phyloP scores from a whole-genome alignment of 2,888 invertebrate species.

The Drosophila pseudotakahashii region DNA sequence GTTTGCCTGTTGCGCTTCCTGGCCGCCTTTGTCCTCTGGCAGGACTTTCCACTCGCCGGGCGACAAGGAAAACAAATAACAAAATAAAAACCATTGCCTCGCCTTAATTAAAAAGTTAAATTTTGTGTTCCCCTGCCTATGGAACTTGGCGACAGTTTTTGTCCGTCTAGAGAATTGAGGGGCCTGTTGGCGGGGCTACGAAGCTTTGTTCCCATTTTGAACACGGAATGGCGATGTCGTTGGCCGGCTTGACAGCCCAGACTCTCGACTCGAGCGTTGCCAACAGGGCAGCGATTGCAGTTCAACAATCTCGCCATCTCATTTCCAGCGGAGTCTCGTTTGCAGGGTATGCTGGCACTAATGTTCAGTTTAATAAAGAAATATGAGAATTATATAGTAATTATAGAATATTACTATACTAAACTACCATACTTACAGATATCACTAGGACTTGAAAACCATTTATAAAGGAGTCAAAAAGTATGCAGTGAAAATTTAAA shows the following conservation, averaged over 20 bases:
- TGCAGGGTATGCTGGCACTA: background rate
- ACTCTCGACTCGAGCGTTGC: constrained; percentile 7
- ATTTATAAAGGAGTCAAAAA: too few species aligned
- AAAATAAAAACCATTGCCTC: constrained; percentile 62
- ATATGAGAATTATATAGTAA: too few species aligned
- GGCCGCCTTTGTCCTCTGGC: constrained; percentile 33
- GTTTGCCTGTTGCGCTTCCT: constrained; percentile 68
- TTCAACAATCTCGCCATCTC: constrained; percentile 25
- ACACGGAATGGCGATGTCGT: constrained; percentile 22
- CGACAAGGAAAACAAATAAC: constrained; percentile 22
- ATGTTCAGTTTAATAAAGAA: too few species aligned
- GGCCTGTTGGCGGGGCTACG: background rate
- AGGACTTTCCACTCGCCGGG: constrained; percentile 22
- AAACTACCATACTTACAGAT: too few species aligned
- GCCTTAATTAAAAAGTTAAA: constrained; percentile 77
- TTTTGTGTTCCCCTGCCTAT: constrained; percentile 58
- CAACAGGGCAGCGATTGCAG: constrained; percentile 22
- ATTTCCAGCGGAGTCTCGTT: background rate
- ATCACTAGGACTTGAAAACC: too few species aligned
- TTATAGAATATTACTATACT: too few species aligned
- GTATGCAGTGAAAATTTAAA: too few species aligned
- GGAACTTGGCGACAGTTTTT: constrained; percentile 47
- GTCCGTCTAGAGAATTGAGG: constrained; percentile 1
- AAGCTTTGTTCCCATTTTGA: constrained; percentile 13
- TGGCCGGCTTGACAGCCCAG: constrained; percentile 32